Conservation (phyloP, 1,140 invertebrate genomes). For the Saccostrea glomerata region DNA sequence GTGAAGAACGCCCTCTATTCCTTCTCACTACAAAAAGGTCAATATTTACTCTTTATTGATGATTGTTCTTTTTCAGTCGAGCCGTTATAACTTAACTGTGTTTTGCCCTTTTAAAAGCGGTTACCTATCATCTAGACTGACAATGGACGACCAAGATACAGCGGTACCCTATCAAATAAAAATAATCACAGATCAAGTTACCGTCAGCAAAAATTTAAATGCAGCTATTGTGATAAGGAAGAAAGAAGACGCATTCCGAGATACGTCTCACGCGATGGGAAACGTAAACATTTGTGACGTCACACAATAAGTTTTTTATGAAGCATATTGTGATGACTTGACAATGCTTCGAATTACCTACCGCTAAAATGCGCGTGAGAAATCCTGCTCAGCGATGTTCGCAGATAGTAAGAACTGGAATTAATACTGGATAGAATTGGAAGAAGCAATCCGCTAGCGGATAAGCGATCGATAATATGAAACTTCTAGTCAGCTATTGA, state of each 20-base stretch:
- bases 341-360: slow-evolving; percentile 20
- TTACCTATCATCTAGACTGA: neutral
- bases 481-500: neutral
- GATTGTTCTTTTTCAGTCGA: slow-evolving; percentile 11
- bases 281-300: slow-evolving; percentile 25
- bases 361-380: slow-evolving; percentile 11
- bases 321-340: neutral
- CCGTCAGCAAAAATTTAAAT: slow-evolving; percentile 15
- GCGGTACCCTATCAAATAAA: neutral
- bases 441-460: neutral
- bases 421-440: neutral
- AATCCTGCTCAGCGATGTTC: neutral
- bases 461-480: neutral
- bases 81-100: neutral
- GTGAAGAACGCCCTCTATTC: neutral
- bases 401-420: neutral
- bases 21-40: neutral
- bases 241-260: slow-evolving; percentile 33
- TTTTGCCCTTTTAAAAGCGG: neutral
- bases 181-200: neutral
- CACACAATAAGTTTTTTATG: slow-evolving; percentile 33
- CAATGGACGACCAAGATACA: slow-evolving; percentile 5
- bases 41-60: slow-evolving; percentile 18
- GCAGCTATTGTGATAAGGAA: neutral
- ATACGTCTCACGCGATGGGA: slow-evolving; percentile 23